Base-by-base conservation (phyloP, 1,140 invertebrate species). In the Psix sp. region DNA sequence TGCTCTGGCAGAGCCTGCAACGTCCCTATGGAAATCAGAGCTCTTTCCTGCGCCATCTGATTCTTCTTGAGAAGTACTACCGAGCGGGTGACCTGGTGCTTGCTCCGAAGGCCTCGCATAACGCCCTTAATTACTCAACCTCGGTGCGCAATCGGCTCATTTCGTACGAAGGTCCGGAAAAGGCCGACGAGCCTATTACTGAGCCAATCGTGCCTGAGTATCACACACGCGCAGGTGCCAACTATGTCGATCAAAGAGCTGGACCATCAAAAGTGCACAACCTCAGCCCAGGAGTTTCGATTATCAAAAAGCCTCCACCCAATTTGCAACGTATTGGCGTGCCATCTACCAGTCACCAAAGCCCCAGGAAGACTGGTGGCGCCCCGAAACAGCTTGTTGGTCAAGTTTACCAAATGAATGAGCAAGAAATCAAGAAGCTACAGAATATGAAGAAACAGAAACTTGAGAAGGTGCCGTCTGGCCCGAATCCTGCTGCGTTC, bases 1-100 rank as follows among this genome's bases (percentile, higher is more conserved):
- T 90, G 9, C 85, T 95, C 3, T 95, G 93, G 93, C 91, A 93
- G 51, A 92, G 94, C 62, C 77, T 95, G 17, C 93, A 94, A 77
- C 91, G 93, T 81, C 94, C 94, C 0, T 95, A 95, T 72, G 94
- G 94, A 1, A 95, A 94, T 79, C 92, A 94, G 77, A 94, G 93
- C 36, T 94, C 93, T 51, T 95, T 95, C 74, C 82, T 95, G 0
- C 87, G 94, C 4, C 94, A 95, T 84, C 82, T 95, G 4, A 91
- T 95, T 35, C 87, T 95, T 0, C 78, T 95, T 52, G 94, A 95
- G 59, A 95, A 95, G 78, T 94, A 94, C 82, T 94, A 92, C 76
- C 80, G 89, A 51, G 92, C 91, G 63, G 94, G 94, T 3, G 93
- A 94, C 75, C 80, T 95, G 5, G 87, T 93, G 0, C 80, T 95